Evolutionary conservation across 2,797 vertebrate species (phyloP).

Genomic region (Otolemur crassicaudatus): DNA sequence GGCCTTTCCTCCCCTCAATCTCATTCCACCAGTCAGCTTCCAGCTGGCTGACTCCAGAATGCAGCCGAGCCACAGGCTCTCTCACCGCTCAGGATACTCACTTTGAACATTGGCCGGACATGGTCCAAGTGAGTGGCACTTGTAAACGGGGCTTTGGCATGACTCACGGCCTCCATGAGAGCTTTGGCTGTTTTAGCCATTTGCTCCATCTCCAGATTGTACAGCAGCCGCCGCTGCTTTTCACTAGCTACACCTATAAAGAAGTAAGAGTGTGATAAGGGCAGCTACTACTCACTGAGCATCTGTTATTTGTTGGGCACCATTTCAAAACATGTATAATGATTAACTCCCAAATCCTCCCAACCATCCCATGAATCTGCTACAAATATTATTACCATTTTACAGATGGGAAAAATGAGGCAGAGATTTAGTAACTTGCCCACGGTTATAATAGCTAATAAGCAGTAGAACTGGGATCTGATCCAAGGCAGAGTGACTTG

Average conservation of each 20-base stretch:
- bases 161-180: slow-evolving; percentile 98
- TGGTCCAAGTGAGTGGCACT: slow-evolving; percentile 98
- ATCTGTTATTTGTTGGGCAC: neutral
- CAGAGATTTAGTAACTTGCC: neutral
- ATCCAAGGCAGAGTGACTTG: neutral
- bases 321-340: neutral
- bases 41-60: neutral
- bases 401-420: neutral
- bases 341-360: neutral
- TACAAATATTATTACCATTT: neutral
- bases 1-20: neutral
- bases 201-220: slow-evolving; percentile 99
- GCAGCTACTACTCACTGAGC: neutral
- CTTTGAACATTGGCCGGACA: slow-evolving; percentile 98
- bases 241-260: slow-evolving; percentile 93
- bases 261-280: neutral
- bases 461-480: neutral
- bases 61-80: neutral
- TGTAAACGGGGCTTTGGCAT: slow-evolving; percentile 97
- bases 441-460: neutral
- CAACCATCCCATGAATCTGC: neutral
- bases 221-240: slow-evolving; percentile 96
- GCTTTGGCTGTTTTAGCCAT: slow-evolving; percentile 99
- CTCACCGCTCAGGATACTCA: slow-evolving; percentile 81
- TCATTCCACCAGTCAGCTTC: neutral